Conservation (phyloP, 1,140 invertebrate genomes). For the Drosophila subobscura region DNA sequence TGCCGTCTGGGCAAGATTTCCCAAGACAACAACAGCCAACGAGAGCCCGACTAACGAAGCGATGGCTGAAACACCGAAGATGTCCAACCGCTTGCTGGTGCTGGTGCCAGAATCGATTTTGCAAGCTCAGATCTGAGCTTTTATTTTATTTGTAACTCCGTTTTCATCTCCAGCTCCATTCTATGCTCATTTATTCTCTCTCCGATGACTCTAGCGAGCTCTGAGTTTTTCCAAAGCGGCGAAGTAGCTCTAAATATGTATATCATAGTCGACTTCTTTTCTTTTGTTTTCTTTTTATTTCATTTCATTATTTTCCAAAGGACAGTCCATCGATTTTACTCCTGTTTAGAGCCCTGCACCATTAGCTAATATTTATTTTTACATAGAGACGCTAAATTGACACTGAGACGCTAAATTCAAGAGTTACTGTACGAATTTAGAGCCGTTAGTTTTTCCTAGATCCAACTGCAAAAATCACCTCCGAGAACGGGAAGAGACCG, state of each 20-base stretch:
- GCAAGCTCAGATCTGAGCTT: slow-evolving; percentile 44
- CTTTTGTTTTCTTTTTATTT: slow-evolving; percentile 29
- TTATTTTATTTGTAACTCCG: slow-evolving; percentile 10
- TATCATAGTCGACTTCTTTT: slow-evolving; percentile 48
- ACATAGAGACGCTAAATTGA: slow-evolving; percentile 11
- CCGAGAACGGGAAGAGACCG: slow-evolving; percentile 31
- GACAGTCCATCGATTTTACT: slow-evolving; percentile 41
- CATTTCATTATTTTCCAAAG: slow-evolving; percentile 23
- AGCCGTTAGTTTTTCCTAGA: neutral
- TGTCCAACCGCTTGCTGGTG: slow-evolving; percentile 54
- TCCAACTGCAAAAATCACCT: slow-evolving; percentile 6
- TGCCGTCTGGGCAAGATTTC: slow-evolving; percentile 78
- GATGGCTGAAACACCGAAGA: slow-evolving; percentile 60
- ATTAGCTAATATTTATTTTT: slow-evolving; percentile 77
- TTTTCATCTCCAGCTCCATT: slow-evolving; percentile 52
- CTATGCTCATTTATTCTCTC: slow-evolving; percentile 56
- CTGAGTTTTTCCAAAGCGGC: neutral
- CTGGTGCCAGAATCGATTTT: slow-evolving; percentile 60
- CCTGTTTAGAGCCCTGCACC: slow-evolving; percentile 31
- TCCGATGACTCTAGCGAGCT: slow-evolving; percentile 36
- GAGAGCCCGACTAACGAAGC: slow-evolving; percentile 44
- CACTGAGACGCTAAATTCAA: too few relatives aligned
- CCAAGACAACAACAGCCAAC: slow-evolving; percentile 56
- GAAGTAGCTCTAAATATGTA: slow-evolving; percentile 60
- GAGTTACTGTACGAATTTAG: too few relatives aligned